These are phyloP conservation scores for Pardosa pseudoannulata DNA, from an alignment of 2,888 invertebrate genomes.

Conservation along the genomic window DNA sequence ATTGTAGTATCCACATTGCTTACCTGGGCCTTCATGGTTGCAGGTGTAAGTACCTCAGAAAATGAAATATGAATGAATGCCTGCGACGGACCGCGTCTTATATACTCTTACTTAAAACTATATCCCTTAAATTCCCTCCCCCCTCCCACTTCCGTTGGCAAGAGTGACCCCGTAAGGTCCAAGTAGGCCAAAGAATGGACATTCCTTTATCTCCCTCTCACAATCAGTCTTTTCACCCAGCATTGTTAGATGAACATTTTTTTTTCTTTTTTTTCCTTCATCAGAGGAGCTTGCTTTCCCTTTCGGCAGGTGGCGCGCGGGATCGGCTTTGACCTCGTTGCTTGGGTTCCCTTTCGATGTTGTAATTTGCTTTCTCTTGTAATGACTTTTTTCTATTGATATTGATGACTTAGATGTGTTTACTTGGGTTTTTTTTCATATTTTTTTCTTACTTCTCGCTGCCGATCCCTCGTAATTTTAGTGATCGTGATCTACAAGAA, in stretches of 20 bases:
- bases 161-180: constrained; percentile 65
- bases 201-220: constrained; percentile 53
- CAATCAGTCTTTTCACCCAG: constrained; percentile 10
- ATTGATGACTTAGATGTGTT: neutral
- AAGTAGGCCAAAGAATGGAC: constrained; percentile 68
- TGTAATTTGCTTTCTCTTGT: neutral
- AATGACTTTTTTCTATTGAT: neutral
- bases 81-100: constrained; percentile 33
- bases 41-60: neutral
- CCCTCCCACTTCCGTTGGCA: constrained; percentile 50
- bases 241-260: constrained; percentile 21
- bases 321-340: constrained; percentile 67
- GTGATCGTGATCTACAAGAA: neutral
- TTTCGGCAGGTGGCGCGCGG: constrained; percentile 60
- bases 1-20: too few relatives aligned
- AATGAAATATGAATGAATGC: constrained; percentile 38
- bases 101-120: constrained; percentile 57
- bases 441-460: neutral
- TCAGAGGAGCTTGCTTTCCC: constrained; percentile 43
- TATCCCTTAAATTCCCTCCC: constrained; percentile 48
- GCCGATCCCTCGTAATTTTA: neutral
- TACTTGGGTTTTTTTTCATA: too few relatives aligned
- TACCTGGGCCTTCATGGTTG: constrained; percentile 51
- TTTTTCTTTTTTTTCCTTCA: constrained; percentile 16
- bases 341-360: constrained; percentile 3